Base-by-base conservation (phyloP, 2,888 invertebrate genomes). In the Diloba caeruleocephala region DNA sequence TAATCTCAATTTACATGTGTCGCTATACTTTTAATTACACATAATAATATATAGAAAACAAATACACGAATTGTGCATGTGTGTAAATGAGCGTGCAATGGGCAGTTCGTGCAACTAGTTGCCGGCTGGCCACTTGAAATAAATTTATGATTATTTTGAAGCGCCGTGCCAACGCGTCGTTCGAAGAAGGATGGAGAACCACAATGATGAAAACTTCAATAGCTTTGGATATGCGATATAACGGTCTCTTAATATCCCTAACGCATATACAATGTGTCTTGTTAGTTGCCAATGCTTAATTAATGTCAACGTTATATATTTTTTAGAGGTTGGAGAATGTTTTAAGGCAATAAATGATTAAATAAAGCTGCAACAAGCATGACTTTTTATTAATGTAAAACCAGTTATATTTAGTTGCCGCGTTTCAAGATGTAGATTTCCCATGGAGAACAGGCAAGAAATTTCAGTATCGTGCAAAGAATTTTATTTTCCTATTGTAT, bases 131-230 rank as follows among this genome's bases (percentile, higher is more conserved):
- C 73, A 84, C 84, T 85, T 80, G 79, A 86, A 87, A 86, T 86
- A 87, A 85, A 84, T 87, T 87, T 86, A 87, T 84, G 86, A 85
- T 85, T 87, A 88, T 87, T 87, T 87, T 85, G 86, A 85, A 85
- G 84, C 77, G 75, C 72, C 63, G 76, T 85, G 83, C 85, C 84
- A 85, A 88, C 82, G 81, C 79, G 76, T 74, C 78, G 83, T 78
- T 84, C 76, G 73, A 71, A 79, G 82, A 84, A 84, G 82, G 77
- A 84, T 80, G 77, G 51, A 48, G 62, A 55, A 63, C 71, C 38
- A 38, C 53, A 59, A 75, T 67, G 45, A 70, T 54, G 26, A 39
- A 65, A 52, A 51, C 43, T 31, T 26, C 31, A 37, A 51, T 56
- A 39, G 42, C 36, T 55, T 43, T 67, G 65, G 74, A 72, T 71